Conservation (phyloP, 2,113 vertebrate species). For the Garra rufa region DNA sequence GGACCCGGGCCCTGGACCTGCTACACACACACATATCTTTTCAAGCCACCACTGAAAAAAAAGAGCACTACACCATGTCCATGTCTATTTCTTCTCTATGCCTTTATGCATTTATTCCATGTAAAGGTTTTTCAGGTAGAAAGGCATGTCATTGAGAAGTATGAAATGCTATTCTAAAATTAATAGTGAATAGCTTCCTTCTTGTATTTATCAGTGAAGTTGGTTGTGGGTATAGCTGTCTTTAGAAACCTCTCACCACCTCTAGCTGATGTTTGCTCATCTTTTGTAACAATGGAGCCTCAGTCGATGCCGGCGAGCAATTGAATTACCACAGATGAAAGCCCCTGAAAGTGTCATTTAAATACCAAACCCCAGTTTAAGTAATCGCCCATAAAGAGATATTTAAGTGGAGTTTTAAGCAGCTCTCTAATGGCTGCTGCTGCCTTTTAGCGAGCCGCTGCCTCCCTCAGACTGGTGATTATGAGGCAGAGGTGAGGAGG, state of each 20-base stretch:
- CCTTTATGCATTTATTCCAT: background rate
- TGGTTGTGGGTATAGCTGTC: constrained; percentile 32
- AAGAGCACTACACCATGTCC: background rate
- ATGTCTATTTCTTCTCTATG: background rate
- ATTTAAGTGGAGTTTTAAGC: constrained; percentile 99
- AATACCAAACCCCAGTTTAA: constrained; percentile 99
- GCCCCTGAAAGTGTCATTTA: constrained; percentile 99
- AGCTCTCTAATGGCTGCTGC: constrained; percentile 98
- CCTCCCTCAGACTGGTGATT: constrained; percentile 99
- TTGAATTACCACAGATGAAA: constrained; percentile 95
- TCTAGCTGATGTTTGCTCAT: constrained; percentile 74
- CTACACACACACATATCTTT: constrained; percentile 64
- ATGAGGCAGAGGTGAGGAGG: constrained; percentile 98
- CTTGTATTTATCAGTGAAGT: background rate
- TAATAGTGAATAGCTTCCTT: background rate
- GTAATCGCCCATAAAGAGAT: constrained; percentile 99
- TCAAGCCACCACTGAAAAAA: constrained; percentile 70
- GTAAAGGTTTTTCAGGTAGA: background rate
- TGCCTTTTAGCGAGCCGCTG: constrained; percentile 97
- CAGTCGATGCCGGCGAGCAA: constrained; percentile 79
- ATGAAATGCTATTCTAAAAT: background rate
- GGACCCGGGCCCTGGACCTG: constrained; percentile 74
- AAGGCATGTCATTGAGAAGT: background rate
- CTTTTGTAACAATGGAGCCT: constrained; percentile 83
- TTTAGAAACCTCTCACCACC: constrained; percentile 30